Percentiles rank a stretch among this genome's conserved stretches.
These are phyloP conservation scores for human (Homo sapiens) DNA, from an alignment of 2,113 vertebrate species.

Conservation along the genomic window GRCh38 chr2:73553501-73554000, in stretches of 20 bases:
- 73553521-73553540: neutral
- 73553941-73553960: neutral
- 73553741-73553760: neutral
- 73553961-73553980: neutral
- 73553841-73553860: neutral
- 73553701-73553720: neutral
- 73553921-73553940: neutral
- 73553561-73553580: neutral
- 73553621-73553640: neutral
- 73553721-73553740: neutral
- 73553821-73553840: neutral
- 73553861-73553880: neutral
- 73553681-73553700: neutral
- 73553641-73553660: neutral
- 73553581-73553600: neutral
- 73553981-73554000: neutral
- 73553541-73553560: neutral
- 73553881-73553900: neutral
- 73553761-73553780: neutral
- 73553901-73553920: neutral
- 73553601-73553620: neutral
- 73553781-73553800: neutral
- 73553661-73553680: neutral
- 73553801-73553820: neutral
- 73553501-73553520: neutral